Evolutionary conservation across 1,140 invertebrate species (phyloP), one percentile per base, ranked within the genome.

Genomic region (Druon quercuslanigerum): DNA sequence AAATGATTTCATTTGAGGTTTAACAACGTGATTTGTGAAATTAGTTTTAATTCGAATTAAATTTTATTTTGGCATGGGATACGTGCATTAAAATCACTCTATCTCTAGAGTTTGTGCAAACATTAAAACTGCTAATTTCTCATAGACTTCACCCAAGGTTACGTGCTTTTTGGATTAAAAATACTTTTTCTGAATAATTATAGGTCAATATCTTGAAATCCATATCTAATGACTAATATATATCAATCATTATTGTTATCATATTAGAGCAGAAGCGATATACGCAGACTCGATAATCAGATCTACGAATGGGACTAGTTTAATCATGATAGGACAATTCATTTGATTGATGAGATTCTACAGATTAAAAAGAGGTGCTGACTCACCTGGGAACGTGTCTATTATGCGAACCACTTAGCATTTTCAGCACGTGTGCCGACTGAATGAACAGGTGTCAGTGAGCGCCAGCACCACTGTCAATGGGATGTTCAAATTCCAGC

Each of bases 321-420:
- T 40, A 33, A 14, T 66, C 25, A n/a, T 25, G 60, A 66, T 66
- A 66, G 60, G 40, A 33, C 60, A 40, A 75, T 66, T 52, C 17
- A 51, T 75, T 75, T 75, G 74, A 75, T 75, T 75, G 74, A 75
- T 75, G 74, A 51, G 60, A 75, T 75, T 71, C 74, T 51, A 70
- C 12, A 52, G 74, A 75, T 71, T 71, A 77, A 71, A 72, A 77
- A 73, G 75, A 54, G 51, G 75, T 66, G 60, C 60, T 72, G 71
- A 77, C 51, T 77, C 75, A 77, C 71, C 71, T 52, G 71, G 54
- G 71, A 60, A 73, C 71, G 75, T 57, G 71, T 56, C 73, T 76
- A 76, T 72, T 76, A 75, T 75, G 74, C 74, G 74, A 76, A 51
- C 75, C 71, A 72, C 20, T 77, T 77, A 72, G 75, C 75, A 77